phyloP scores from a whole-genome alignment of 2,797 vertebrate species.

The Neostethus bicornis region DNA sequence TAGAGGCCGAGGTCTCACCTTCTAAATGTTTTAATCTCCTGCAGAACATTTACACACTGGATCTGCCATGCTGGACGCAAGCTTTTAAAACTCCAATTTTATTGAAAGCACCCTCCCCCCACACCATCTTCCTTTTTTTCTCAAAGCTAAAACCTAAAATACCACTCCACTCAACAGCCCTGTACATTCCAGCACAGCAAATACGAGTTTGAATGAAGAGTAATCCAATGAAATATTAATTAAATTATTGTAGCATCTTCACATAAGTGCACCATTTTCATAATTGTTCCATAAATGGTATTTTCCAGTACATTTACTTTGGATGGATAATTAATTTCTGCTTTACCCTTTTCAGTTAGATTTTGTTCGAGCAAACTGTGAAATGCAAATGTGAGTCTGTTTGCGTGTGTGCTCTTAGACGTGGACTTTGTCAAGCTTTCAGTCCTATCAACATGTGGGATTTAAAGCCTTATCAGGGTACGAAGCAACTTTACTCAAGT shows the following conservation, averaged over 20 bases:
- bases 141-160: conserved; percentile 56
- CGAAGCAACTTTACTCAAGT: conserved; percentile 22
- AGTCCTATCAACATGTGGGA: conserved; percentile 30
- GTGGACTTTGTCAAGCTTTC: conserved; percentile 17
- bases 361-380: conserved; percentile 80
- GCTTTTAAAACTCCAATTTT: conserved; percentile 62
- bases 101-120: conserved; percentile 53
- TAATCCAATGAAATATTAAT: conserved; percentile 94
- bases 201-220: conserved; percentile 73
- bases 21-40: conserved; percentile 77
- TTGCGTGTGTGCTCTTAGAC: conserved; percentile 45
- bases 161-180: conserved; percentile 64
- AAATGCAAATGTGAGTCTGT: conserved; percentile 62
- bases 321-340: conserved; percentile 98
- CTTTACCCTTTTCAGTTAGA: conserved; percentile 88
- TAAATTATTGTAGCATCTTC: conserved; percentile 90
- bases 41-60: conserved; percentile 53
- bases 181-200: conserved; percentile 58
- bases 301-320: conserved; percentile 97
- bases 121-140: conserved; percentile 7
- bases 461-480: conserved; percentile 16
- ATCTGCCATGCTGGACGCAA: conserved; percentile 42
- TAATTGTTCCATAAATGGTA: conserved; percentile 95
- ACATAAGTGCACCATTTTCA: conserved; percentile 89
- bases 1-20: conserved; percentile 67